These are phyloP conservation scores for Brachionus calyciflorus DNA, from an alignment of 1,140 invertebrate species.

Conservation along the genomic window DNA sequence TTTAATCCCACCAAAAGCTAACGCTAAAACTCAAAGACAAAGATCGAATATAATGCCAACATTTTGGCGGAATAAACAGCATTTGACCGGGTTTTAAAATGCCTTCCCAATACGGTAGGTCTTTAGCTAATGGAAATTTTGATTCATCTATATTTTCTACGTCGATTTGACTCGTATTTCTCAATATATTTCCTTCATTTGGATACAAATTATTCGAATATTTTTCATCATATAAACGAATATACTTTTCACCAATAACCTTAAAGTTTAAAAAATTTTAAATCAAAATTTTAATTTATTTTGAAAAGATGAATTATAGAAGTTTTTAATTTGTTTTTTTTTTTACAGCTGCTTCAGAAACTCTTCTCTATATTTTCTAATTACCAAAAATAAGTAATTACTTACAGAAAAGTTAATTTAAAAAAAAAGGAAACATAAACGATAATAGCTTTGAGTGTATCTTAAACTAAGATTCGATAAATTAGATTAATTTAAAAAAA, in stretches of 20 bases:
- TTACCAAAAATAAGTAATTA: no score
- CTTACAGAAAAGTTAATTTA: no score
- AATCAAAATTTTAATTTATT: no score
- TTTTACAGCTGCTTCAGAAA: no score
- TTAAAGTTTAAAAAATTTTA: slow-evolving; percentile 48
- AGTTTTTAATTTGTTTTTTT: no score
- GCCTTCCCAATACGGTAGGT: slow-evolving; percentile 60
- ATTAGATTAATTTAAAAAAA: background rate
- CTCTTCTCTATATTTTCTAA: no score
- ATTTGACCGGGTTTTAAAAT: slow-evolving; percentile 64
- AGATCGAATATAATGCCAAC: slow-evolving; percentile 67
- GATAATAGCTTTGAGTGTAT: background rate
- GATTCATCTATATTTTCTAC: slow-evolving; percentile 62
- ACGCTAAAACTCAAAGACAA: slow-evolving; percentile 66
- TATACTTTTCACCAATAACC: slow-evolving; percentile 75
- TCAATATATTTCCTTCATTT: slow-evolving; percentile 72
- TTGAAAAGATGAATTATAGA: no score
- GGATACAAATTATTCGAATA: slow-evolving; percentile 75
- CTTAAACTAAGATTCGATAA: background rate
- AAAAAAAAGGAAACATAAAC: no score
- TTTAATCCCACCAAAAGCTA: slow-evolving; percentile 65
- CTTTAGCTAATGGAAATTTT: slow-evolving; percentile 61
- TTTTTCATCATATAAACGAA: slow-evolving; percentile 74
- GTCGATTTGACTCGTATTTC: slow-evolving; percentile 69
- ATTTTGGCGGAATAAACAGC: slow-evolving; percentile 66